Base-by-base conservation (phyloP, 1,140 invertebrate genomes). In the Hyposmocoma kahamanoa region DNA sequence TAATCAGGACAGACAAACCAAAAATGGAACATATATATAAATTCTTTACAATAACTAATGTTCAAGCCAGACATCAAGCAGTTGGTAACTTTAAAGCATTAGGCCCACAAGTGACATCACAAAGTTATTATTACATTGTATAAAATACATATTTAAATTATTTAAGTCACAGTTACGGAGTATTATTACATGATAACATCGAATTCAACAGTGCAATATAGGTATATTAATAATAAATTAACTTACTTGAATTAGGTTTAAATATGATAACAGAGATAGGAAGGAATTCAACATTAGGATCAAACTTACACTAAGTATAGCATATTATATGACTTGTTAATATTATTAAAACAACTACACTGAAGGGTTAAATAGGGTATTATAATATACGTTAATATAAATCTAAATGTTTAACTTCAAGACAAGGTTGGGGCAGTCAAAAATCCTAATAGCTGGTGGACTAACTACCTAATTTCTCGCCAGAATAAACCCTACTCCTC, bases 201-300 rank as follows among this genome's bases (percentile, higher is more conserved):
- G 43, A 50, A 50, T 50, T 49, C 46, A 62, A 63, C 48, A 56
- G 56, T 55, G 54, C 48, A 56, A 22, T 60, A 53, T 56, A 56
- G 34, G 46, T 52, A 53, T 55, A 43, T 42, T 45, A 54, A 54
- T 26, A 44, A 17, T 17, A 46, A 52, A 55, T 53, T 42, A 24
- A 53, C 49, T 50, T 56, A 50, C 36, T 54, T 52, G 53, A 36
- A 18, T 34, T 52, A 59, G 50, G 41, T 55, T 47, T 39, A 42
- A 52, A 49, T 48, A 56, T 56, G 58, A 53, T 51, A 60, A 56
- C 44, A 45, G 53, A 36, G 60, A 64, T 63, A 68, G 60, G 62
- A 68, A 72, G n/a, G 67, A 62, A 68, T 60, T 64, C 53, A 74
- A 56, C 48, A 64, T 69, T 67, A 64, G 58, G 71, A 67, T 67